Conservation (phyloP, 2,888 invertebrate species). For the Halocaridina rubra region DNA sequence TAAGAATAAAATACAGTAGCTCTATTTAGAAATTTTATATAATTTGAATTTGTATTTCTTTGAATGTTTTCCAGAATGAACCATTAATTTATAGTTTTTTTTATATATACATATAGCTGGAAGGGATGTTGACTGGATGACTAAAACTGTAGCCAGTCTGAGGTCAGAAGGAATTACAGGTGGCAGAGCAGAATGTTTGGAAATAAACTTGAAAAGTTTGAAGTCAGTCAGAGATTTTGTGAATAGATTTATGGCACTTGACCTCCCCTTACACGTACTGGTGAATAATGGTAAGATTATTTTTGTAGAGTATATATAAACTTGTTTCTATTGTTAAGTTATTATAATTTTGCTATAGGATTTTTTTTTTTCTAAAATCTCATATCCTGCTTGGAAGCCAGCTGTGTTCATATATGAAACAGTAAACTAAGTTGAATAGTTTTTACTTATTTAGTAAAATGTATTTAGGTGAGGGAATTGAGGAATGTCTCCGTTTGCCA, state of each 20-base stretch:
- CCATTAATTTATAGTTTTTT: too few species aligned
- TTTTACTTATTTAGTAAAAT: not conserved
- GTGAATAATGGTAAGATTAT: constrained; percentile 48
- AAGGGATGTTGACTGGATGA: constrained; percentile 13
- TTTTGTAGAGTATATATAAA: too few species aligned
- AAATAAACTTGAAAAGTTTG: constrained; percentile 29
- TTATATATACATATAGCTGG: too few species aligned
- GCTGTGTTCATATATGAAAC: too few species aligned
- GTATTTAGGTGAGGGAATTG: not conserved
- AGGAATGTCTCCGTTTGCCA: not conserved
- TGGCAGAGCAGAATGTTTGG: constrained; percentile 19
- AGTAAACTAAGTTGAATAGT: too few species aligned
- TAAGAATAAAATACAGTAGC: too few species aligned
- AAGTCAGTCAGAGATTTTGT: constrained; percentile 33
- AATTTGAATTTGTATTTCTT: too few species aligned
- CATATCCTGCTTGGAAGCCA: too few species aligned
- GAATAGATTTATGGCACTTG: constrained; percentile 7
- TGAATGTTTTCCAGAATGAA: too few species aligned
- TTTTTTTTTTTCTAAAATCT: too few species aligned
- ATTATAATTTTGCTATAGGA: not conserved
- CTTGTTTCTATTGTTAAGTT: too few species aligned
- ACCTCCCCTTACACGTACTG: constrained; percentile 35
- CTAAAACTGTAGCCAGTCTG: not conserved
- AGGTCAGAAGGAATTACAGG: not conserved
- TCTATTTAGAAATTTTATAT: too few species aligned